These are phyloP conservation scores for Lordiphosa collinella DNA, from an alignment of 1,140 invertebrate species.

Conservation along the genomic window DNA sequence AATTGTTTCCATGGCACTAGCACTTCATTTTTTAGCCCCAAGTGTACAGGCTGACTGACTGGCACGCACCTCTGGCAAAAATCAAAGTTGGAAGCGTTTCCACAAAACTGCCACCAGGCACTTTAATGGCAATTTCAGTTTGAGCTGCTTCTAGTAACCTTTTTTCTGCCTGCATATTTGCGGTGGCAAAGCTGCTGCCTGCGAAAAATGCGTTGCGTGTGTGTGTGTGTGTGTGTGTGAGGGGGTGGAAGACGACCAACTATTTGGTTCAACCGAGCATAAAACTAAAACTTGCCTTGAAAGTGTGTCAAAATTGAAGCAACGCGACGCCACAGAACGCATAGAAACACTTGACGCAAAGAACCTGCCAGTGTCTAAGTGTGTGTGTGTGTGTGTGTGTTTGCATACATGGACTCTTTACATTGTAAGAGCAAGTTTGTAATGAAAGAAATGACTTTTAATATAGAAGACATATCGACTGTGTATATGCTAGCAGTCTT, in stretches of 20 bases:
- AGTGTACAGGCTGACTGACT: not conserved
- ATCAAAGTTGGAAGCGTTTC: constrained; percentile 47
- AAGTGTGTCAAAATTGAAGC: constrained; percentile 65
- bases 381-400: too few species aligned
- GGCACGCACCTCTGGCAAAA: constrained; percentile 12
- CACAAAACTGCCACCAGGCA: constrained; percentile 46
- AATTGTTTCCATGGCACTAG: constrained; percentile 53
- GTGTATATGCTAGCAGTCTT: too few species aligned
- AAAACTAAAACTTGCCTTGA: constrained; percentile 63
- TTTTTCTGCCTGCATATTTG: constrained; percentile 47
- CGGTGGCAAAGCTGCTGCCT: constrained; percentile 55
- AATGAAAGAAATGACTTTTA: too few species aligned
- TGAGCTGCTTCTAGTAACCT: not conserved
- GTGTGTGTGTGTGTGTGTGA: constrained; percentile 9
- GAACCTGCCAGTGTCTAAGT: too few species aligned
- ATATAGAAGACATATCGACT: too few species aligned
- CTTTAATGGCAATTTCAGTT: constrained; percentile 41
- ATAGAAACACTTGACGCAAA: constrained; percentile 14
- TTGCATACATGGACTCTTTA: too few species aligned
- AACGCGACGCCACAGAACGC: constrained; percentile 15
- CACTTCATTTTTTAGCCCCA: too few species aligned
- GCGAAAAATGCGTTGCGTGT: constrained; percentile 20
- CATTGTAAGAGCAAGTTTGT: too few species aligned
- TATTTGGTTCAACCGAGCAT: constrained; percentile 60
- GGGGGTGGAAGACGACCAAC: constrained; percentile 18